Conservation (phyloP, 1,140 invertebrate species). For the Drosophila dunni region DNA sequence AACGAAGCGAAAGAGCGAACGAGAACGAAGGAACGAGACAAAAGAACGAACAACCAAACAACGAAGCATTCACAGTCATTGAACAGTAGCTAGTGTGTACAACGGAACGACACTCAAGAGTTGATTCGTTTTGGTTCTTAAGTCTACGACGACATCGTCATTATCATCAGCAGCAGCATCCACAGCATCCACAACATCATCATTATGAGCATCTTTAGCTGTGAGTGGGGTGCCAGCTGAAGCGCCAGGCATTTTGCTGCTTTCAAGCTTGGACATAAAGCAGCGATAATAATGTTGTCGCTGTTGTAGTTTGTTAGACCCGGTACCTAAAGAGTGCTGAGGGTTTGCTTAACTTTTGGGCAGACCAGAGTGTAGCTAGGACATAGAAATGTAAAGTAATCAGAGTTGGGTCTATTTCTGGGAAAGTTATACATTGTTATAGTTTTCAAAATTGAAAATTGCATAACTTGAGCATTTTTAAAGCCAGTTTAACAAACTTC, state of each 20-base stretch:
- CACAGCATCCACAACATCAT: slow-evolving; percentile 24
- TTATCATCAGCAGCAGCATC: slow-evolving; percentile 28
- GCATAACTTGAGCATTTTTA: no score
- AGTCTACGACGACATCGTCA: slow-evolving; percentile 28
- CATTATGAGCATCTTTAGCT: slow-evolving; percentile 27
- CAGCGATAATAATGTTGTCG: slow-evolving; percentile 81
- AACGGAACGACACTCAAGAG: slow-evolving; percentile 65
- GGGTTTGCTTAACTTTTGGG: no score
- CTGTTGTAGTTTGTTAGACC: slow-evolving; percentile 17
- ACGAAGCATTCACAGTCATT: slow-evolving; percentile 65
- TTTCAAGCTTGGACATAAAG: slow-evolving; percentile 65
- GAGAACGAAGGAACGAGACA: slow-evolving; percentile 27
- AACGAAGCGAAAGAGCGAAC: slow-evolving; percentile 35
- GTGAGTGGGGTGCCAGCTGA: slow-evolving; percentile 65
- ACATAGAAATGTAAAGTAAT: no score
- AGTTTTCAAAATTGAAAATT: no score
- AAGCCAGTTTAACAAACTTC: no score
- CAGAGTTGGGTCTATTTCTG: no score
- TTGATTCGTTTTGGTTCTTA: slow-evolving; percentile 55
- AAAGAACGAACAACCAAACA: slow-evolving; percentile 26
- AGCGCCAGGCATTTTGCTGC: slow-evolving; percentile 68
- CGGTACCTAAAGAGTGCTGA: no score
- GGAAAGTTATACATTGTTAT: no score
- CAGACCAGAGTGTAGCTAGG: no score
- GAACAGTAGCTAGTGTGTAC: slow-evolving; percentile 63